Evolutionary conservation across 2,113 vertebrate genomes (phyloP).

Genomic region (cattle (Bos taurus)): ARS-UCD2.0 NC_037332.1:42774001-42774500

Average conservation of each 20-base stretch:
- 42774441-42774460: neutral
- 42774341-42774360: neutral
- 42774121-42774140: neutral
- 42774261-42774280: neutral
- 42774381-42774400: neutral
- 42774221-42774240: neutral
- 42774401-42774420: neutral
- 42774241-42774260: neutral
- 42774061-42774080: constrained; percentile 12
- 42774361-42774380: neutral
- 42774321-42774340: neutral
- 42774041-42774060: neutral
- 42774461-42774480: neutral
- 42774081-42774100: neutral
- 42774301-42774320: neutral
- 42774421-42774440: neutral
- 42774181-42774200: constrained; percentile 36
- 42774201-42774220: neutral
- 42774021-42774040: neutral
- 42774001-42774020: neutral
- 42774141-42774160: constrained; percentile 15
- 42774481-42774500: neutral
- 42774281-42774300: neutral
- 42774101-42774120: constrained; percentile 16
- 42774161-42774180: neutral